Evolutionary conservation across 1,140 invertebrate species (phyloP), one percentile per base, ranked within the genome.

Genomic region (Cherax quadricarinatus): DNA sequence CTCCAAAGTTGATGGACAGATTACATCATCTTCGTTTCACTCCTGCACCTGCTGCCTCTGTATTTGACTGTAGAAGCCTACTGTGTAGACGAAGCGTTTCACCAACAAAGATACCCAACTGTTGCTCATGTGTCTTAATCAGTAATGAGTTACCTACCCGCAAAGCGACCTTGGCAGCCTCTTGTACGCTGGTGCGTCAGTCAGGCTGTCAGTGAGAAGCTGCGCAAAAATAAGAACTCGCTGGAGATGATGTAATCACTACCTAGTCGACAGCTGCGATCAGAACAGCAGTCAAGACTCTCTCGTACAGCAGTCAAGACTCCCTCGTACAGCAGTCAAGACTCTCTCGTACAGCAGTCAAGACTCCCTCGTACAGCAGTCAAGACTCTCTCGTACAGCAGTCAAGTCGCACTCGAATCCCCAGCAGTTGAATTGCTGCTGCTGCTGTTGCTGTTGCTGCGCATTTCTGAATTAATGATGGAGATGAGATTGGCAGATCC

Each of bases 381-480:
- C 62, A 66, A 21, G 62, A 1, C 62, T 21, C 62, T 1, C 18
- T 66, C 30, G 30, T 41, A 41, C 30, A 41, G 30, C 30, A 41
- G 30, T 41, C 30, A 41, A 41, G 30, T 41, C 30, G 30, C 30
- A 41, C 30, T 57, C 14, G 53, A 57, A 57, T 66, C 21, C 82
- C 82, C 9, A 51, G 18, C 79, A 41, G 49, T 21, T 30, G 7
- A 21, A 24, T 30, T 41, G 24, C 49, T 14, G 53, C 83, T 41
- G 24, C 57, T 30, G 41, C 73, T 79, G 70, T 62, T n/a, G n/a
- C n/a, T n/a, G n/a, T n/a, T 60, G 88, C 80, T 89, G 80, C 81
- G 84, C 88, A 84, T 84, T 83, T 51, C 81, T 89, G 88, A 89
- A 89, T 89, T 84, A 81, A 89, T 89, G 66, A 73, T 84, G 62